Evolutionary conservation across 2,888 invertebrate genomes (phyloP).

Genomic region (Chrysina gloriosa): DNA sequence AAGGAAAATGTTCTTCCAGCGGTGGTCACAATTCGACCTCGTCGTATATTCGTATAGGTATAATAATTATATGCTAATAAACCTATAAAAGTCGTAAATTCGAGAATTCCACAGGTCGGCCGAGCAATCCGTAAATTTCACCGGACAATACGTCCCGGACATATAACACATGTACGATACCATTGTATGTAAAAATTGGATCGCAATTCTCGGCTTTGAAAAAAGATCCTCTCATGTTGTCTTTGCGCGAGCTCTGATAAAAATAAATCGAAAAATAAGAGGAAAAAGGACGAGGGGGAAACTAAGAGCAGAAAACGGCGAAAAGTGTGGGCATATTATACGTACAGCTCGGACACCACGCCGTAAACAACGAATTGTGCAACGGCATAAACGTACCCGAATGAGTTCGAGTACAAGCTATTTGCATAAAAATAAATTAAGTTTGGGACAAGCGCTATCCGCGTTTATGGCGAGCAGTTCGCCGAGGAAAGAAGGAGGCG

Average conservation of each 20-base stretch:
- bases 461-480: constrained; percentile 21
- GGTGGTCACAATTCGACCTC: too few species aligned
- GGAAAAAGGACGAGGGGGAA: not conserved
- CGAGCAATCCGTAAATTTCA: too few species aligned
- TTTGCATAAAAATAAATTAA: constrained; percentile 42
- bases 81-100: constrained; percentile 10
- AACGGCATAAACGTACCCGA: constrained; percentile 32
- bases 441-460: constrained; percentile 19
- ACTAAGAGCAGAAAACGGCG: not conserved
- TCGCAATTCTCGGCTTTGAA: constrained; percentile 8
- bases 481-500: not conserved
- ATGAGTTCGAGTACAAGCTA: constrained; percentile 33
- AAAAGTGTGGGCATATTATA: not conserved
- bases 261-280: not conserved
- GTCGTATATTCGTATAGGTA: not conserved
- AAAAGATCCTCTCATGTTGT: constrained; percentile 29
- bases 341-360: not conserved
- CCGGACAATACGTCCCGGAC: constrained; percentile 21
- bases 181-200: constrained; percentile 33
- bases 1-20: not conserved
- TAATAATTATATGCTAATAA: constrained; percentile 24
- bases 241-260: not conserved
- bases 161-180: constrained; percentile 22
- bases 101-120: constrained; percentile 2
- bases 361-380: constrained; percentile 30